A percentile compares a stretch with the other conserved stretches of the same genome.
Conservation (phyloP, 2,888 invertebrate genomes). For the Abrostola tripartita region DNA sequence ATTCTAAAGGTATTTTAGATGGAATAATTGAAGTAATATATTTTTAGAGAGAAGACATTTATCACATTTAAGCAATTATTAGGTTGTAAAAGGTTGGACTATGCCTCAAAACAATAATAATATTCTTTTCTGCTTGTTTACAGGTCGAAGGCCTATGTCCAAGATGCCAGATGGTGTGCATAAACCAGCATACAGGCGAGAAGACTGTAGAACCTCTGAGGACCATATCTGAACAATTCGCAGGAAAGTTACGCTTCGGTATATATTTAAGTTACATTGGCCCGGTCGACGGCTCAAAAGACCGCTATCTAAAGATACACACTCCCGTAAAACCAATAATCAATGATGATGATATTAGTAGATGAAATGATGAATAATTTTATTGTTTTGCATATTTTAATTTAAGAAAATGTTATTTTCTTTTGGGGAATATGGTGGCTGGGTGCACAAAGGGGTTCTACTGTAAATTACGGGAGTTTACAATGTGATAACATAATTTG, state of each 20-base stretch:
- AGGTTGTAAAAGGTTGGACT: not conserved
- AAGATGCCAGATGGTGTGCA: constrained; percentile 98
- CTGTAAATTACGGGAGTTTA: constrained; percentile 2
- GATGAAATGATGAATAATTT: constrained; percentile 61
- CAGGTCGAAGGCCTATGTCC: constrained; percentile 94
- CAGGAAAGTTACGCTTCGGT: constrained; percentile 94
- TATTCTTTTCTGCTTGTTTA: constrained; percentile 40
- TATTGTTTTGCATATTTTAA: constrained; percentile 20
- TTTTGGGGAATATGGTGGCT: constrained; percentile 29
- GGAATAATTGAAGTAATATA: too few relatives aligned
- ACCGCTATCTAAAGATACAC: constrained; percentile 63
- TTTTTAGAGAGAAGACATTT: not conserved
- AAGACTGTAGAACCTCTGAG: constrained; percentile 93
- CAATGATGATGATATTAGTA: constrained; percentile 73
- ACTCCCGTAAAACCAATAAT: constrained; percentile 67
- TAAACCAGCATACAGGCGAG: constrained; percentile 95
- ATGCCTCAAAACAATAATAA: not conserved
- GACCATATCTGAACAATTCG: constrained; percentile 92
- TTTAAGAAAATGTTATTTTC: constrained; percentile 37
- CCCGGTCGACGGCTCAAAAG: constrained; percentile 68
- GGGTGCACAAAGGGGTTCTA: constrained; percentile 26
- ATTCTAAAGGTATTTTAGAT: too few relatives aligned
- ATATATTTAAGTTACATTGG: constrained; percentile 90
- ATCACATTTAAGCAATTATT: not conserved
- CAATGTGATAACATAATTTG: constrained; percentile 11